Base-by-base conservation (phyloP, 2,113 vertebrate genomes). In the Triplophysa tibetana region DNA sequence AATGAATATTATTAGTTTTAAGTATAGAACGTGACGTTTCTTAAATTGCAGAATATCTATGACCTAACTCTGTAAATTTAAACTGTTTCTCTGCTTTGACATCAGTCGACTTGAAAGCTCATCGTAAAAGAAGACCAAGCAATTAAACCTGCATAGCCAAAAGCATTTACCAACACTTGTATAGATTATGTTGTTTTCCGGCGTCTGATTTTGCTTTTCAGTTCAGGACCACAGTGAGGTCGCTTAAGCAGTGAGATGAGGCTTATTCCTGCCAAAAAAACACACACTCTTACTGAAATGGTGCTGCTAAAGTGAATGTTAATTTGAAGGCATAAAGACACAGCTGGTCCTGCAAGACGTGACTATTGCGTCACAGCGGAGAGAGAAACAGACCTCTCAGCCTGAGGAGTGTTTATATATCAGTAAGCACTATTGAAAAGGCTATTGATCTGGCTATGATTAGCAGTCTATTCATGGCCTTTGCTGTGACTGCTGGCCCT, bases 361-460 rank as follows among this genome's bases (percentile, higher is more conserved):
- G 70, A 79, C 72, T 10, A 77, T 52, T 63, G 69, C 43, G 50
- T 65, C 16, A 66, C 23, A 77, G 23, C 54, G 54, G 52, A 54
- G 26, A 64, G 24, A 65, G 70, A 54, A 64, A 78, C 38, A 43
- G 26, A 68, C 58, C 58, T 41, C 21, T 77, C 61, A 72, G 67
- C 61, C 23, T 58, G 54, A 81, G 68, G 63, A 48, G 56, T 50
- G 60, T 70, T 72, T 54, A 78, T 50, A 75, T 75, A 81, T 70
- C 56, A 72, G 70, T 62, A 78, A 81, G 77, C 48, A 45, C 48
- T 64, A 70, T 82, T 73, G 81, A 82, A 78, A 82, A 78, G 79
- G 61, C 70, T 79, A 82, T 76, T 82, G 80, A 82, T 82, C 77
- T 24, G 63, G 11, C 50, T 17, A 70, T 43, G 70, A 79, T 75